Evolutionary conservation across 2,888 invertebrate species (phyloP).

Genomic region (Theretra japonica): DNA sequence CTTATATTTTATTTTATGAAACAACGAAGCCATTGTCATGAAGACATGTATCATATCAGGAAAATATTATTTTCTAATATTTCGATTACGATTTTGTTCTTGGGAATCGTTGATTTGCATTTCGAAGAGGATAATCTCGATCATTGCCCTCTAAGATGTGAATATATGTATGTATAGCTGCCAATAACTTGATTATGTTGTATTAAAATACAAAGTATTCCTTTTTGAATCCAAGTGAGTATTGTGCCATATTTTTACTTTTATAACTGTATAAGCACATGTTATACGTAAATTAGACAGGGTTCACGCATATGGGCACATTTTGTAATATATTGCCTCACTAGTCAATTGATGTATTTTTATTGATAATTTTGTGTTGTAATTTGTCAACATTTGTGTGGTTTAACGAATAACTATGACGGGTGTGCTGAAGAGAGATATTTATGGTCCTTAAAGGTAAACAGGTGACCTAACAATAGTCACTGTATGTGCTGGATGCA

Average conservation of each 20-base stretch:
- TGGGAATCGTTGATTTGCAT: too few species aligned
- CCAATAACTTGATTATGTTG: neutral
- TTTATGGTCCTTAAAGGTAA: too few species aligned
- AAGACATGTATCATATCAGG: too few species aligned
- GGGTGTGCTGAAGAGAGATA: neutral
- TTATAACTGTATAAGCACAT: conserved; percentile 9
- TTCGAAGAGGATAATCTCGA: too few species aligned
- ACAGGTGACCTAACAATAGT: too few species aligned
- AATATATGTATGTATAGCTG: neutral
- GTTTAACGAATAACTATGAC: neutral
- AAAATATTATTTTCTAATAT: too few species aligned
- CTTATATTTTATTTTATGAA: too few species aligned
- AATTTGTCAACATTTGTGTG: conserved; percentile 37
- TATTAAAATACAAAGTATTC: conserved; percentile 13
- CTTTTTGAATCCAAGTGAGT: conserved; percentile 25
- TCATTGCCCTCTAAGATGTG: neutral
- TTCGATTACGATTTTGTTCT: too few species aligned
- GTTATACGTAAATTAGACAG: conserved; percentile 40
- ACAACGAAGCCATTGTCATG: too few species aligned
- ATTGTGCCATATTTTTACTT: conserved; percentile 30
- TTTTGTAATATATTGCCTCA: conserved; percentile 51
- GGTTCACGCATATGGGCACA: conserved; percentile 46
- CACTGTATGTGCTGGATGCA: too few species aligned
- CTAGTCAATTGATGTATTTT: conserved; percentile 64
- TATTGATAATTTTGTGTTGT: conserved; percentile 39